These are phyloP conservation scores for Anhinga anhinga DNA, from an alignment of 2,113 vertebrate species.

Conservation along the genomic window DNA sequence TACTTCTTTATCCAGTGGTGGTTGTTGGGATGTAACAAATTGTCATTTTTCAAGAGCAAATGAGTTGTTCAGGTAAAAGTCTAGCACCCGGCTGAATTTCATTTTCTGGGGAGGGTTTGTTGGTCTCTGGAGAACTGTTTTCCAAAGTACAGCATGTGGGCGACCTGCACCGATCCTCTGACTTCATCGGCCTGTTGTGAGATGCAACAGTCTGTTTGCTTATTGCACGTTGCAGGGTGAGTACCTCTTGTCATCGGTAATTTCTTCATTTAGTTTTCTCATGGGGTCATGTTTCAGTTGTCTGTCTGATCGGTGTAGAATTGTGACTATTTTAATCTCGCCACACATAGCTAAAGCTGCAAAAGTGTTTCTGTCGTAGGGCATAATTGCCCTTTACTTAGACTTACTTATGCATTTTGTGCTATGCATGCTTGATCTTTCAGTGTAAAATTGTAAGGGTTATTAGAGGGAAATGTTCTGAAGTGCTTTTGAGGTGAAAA, in stretches of 20 bases:
- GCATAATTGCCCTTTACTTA: neutral
- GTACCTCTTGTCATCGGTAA: neutral
- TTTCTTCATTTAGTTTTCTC: neutral
- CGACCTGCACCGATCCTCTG: accelerated
- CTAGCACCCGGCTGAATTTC: neutral
- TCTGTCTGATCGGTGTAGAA: neutral
- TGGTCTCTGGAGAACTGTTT: neutral
- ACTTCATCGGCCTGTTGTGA: neutral
- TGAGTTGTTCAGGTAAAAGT: neutral
- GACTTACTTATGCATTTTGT: accelerated
- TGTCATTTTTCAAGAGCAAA: neutral
- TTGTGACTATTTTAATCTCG: neutral
- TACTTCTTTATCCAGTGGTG: neutral
- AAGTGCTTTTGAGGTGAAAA: neutral
- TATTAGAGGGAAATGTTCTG: neutral
- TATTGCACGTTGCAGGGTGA: neutral
- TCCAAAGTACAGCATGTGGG: neutral
- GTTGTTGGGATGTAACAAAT: neutral
- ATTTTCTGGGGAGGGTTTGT: neutral
- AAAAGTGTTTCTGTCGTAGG: neutral
- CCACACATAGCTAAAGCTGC: neutral
- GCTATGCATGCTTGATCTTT: neutral
- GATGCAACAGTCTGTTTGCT: neutral
- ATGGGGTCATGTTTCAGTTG: neutral
- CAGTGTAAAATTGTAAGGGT: neutral